phyloP scores from a whole-genome alignment of 1,140 invertebrate genomes.

The Bradynema listronoti region DNA sequence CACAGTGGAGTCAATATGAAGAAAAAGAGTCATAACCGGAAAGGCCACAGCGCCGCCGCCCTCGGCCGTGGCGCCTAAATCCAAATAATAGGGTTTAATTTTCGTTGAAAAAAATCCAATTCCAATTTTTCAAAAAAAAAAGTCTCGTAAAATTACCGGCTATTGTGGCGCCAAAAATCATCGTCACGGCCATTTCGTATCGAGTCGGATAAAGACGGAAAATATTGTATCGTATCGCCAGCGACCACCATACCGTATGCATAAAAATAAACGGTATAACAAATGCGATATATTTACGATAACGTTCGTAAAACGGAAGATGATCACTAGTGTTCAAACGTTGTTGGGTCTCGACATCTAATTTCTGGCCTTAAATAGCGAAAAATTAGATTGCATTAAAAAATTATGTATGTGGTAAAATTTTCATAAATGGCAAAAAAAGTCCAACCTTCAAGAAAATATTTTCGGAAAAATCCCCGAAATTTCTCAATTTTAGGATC shows the following conservation, averaged over 20 bases:
- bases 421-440: not conserved
- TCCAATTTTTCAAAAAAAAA: not conserved
- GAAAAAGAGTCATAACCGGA: conserved; percentile 50
- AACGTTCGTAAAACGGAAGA: conserved; percentile 27
- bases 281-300: conserved; percentile 36
- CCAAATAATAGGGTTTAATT: not conserved
- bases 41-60: conserved; percentile 52
- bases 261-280: conserved; percentile 37
- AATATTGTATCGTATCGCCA: conserved; percentile 45
- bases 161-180: conserved; percentile 42
- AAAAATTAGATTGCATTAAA: conserved; percentile 7
- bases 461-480: conserved; percentile 33
- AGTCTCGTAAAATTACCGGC: conserved; percentile 23
- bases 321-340: conserved; percentile 12
- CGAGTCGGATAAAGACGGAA: conserved; percentile 36
- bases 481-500: too few species aligned
- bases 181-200: conserved; percentile 45
- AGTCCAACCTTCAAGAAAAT: conserved; percentile 32
- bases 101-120: not conserved
- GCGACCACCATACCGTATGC: conserved; percentile 37
- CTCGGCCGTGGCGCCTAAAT: conserved; percentile 45
- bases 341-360: conserved; percentile 19
- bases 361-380: conserved; percentile 28
- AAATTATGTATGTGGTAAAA: conserved; percentile 17
- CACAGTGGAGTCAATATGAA: conserved; percentile 34